Conservation (phyloP, 1,140 invertebrate genomes). For the Aphaenogaster ashmeadi region DNA sequence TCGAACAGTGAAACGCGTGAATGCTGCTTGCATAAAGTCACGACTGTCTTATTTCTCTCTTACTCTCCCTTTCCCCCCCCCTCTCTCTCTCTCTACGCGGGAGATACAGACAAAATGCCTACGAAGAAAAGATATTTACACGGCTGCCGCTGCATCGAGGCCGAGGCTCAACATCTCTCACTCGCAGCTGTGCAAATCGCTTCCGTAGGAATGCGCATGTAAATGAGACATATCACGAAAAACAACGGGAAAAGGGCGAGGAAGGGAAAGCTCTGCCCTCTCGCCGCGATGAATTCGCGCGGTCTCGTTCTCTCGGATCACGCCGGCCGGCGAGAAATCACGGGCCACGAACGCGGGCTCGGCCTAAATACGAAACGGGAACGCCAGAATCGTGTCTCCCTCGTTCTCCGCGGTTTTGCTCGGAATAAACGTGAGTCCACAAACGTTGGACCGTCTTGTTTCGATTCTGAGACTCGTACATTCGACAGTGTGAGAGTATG, state of each 20-base stretch:
- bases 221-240: conserved; percentile 41
- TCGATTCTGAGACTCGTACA: not conserved
- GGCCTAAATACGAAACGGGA: conserved; percentile 79
- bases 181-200: conserved; percentile 58
- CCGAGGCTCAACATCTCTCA: conserved; percentile 7
- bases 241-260: conserved; percentile 45
- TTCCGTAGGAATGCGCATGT: not conserved
- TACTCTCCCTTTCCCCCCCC: not conserved
- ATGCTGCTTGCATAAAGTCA: conserved; percentile 30
- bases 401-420: conserved; percentile 55
- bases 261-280: not conserved
- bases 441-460: conserved; percentile 51
- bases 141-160: conserved; percentile 23
- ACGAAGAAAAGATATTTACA: conserved; percentile 55
- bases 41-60: conserved; percentile 13
- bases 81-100: not conserved
- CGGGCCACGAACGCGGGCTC: conserved; percentile 48
- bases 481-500: not conserved
- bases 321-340: conserved; percentile 66
- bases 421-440: conserved; percentile 73
- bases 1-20: conserved; percentile 44
- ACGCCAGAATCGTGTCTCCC: conserved; percentile 71
- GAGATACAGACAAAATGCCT: conserved; percentile 28
- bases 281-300: not conserved
- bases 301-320: conserved; percentile 47